Percentiles rank a stretch among this genome's conserved stretches.
Conservation (phyloP, 1,140 invertebrate species). For the Sitobion miscanthi region DNA sequence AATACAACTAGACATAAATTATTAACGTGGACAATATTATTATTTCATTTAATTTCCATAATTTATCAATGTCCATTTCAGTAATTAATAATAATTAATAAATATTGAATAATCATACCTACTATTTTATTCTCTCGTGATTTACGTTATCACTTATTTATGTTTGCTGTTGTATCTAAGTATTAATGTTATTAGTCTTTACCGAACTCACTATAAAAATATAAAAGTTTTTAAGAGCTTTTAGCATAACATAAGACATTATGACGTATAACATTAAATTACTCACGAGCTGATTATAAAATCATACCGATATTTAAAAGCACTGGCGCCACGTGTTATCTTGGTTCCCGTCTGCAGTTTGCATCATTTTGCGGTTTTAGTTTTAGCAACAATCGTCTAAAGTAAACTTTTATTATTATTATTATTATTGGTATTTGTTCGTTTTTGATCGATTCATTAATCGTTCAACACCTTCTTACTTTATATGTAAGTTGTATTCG, state of each 20-base stretch:
- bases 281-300: constrained; percentile 16
- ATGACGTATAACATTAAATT: background rate
- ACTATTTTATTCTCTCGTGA: background rate
- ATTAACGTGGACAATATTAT: background rate
- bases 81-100: background rate
- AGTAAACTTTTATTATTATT: background rate
- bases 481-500: background rate
- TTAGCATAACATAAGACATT: background rate
- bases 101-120: background rate
- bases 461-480: background rate
- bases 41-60: background rate
- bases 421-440: background rate
- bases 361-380: background rate
- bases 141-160: background rate
- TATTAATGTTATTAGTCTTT: constrained; percentile 12
- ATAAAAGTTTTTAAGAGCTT: constrained; percentile 21
- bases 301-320: constrained; percentile 6
- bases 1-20: background rate
- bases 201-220: background rate
- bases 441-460: background rate
- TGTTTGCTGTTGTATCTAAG: background rate
- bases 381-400: background rate
- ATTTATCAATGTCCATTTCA: background rate
- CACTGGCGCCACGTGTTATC: constrained; percentile 18
- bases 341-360: background rate